These are phyloP conservation scores for Todiramphus chloris DNA, from an alignment of 2,113 vertebrate genomes.

Conservation along the genomic window DNA sequence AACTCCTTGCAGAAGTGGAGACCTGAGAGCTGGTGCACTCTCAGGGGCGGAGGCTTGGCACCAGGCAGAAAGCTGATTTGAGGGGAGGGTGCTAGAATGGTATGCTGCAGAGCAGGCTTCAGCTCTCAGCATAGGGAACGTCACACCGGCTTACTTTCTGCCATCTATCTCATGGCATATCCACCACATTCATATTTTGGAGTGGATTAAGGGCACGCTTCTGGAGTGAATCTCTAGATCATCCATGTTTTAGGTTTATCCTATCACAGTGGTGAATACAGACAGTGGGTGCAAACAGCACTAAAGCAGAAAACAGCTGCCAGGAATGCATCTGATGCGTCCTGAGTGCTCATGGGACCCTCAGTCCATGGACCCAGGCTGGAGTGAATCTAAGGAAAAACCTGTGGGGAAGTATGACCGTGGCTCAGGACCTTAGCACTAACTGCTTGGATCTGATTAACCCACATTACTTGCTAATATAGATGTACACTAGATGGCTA, in stretches of 20 bases:
- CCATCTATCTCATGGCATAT: background rate
- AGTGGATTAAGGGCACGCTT: background rate
- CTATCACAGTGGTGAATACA: background rate
- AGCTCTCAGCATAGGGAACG: background rate
- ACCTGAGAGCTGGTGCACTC: background rate
- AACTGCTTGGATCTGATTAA: background rate
- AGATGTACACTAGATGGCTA: background rate
- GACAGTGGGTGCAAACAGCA: background rate
- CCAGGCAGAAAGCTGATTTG: background rate
- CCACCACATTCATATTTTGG: background rate
- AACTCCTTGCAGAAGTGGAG: background rate
- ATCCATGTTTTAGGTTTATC: background rate
- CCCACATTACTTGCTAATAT: background rate
- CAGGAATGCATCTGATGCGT: rapidly evolving
- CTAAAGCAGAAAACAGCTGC: background rate
- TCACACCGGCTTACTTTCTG: background rate
- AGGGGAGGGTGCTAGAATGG: background rate
- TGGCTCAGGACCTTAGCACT: background rate
- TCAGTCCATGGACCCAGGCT: background rate
- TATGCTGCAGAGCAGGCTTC: background rate
- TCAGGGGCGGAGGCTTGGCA: background rate
- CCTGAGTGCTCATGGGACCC: background rate
- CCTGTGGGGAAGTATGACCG: background rate
- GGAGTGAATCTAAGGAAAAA: background rate
- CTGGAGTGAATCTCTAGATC: background rate